These are phyloP conservation scores for Homalodisca vitripennis DNA, from an alignment of 1,140 invertebrate genomes.

Conservation along the genomic window DNA sequence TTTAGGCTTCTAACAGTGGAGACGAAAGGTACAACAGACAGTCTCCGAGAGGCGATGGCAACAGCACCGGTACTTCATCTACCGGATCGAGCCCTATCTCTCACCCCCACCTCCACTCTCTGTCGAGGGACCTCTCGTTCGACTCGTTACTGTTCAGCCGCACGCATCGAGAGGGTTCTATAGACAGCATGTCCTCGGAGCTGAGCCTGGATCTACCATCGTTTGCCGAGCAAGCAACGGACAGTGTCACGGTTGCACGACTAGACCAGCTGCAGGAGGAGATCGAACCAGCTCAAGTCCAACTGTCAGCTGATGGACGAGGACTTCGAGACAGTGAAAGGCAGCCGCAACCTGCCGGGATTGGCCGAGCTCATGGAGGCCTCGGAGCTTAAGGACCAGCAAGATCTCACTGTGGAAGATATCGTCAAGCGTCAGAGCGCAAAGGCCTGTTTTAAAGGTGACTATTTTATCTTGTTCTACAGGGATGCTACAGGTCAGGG, in stretches of 20 bases:
- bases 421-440: conserved; percentile 37
- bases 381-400: not conserved
- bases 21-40: conserved; percentile 2
- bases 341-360: conserved; percentile 42
- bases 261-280: conserved; percentile 43
- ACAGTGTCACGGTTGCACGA: conserved; percentile 28
- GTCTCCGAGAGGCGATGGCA: conserved; percentile 1
- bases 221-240: conserved; percentile 32
- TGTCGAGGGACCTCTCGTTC: conserved; percentile 29
- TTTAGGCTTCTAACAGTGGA: not conserved
- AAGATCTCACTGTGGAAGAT: conserved; percentile 11
- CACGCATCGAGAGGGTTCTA: conserved; percentile 36
- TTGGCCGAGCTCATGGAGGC: conserved; percentile 39
- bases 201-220: conserved; percentile 41
- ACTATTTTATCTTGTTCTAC: too few relatives aligned
- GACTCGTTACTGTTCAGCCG: conserved; percentile 30
- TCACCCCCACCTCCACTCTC: not conserved
- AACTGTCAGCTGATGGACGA: conserved; percentile 44
- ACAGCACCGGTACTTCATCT: conserved; percentile 7
- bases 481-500: too few relatives aligned
- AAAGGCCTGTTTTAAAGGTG: conserved; percentile 39
- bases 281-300: conserved; percentile 43
- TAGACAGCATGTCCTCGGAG: conserved; percentile 44
- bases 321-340: conserved; percentile 43
- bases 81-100: conserved; percentile 22